Percentiles rank a stretch among this genome's conserved stretches.
These are phyloP conservation scores for Netelia virgata DNA, from an alignment of 2,888 invertebrate genomes.

Conservation along the genomic window DNA sequence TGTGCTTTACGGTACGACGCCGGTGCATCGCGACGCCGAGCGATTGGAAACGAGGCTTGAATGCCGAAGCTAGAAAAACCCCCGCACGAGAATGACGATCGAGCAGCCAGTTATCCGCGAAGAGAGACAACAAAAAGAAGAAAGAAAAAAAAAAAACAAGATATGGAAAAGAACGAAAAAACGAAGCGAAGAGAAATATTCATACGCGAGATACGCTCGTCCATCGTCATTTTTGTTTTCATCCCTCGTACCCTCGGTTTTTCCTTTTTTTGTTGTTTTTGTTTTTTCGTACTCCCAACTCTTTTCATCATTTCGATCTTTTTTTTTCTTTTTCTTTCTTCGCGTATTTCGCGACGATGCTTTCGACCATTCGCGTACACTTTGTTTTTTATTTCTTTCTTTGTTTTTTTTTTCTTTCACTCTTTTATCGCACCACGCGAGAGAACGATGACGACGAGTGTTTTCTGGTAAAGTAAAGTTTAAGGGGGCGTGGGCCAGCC, in stretches of 20 bases:
- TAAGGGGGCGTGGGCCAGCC: background rate
- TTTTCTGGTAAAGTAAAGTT: slow-evolving; percentile 25
- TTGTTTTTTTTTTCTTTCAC: slow-evolving; percentile 37
- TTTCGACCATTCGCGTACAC: slow-evolving; percentile 4
- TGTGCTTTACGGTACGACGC: slow-evolving; percentile 77
- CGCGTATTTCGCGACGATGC: slow-evolving; percentile 13
- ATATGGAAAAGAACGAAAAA: slow-evolving; percentile 18
- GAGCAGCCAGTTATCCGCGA: slow-evolving; percentile 73
- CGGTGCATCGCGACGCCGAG: slow-evolving; percentile 68
- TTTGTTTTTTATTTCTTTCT: too few species aligned
- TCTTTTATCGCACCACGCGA: slow-evolving; percentile 28
- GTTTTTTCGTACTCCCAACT: slow-evolving; percentile 29
- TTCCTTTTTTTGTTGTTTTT: too few species aligned
- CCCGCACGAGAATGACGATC: slow-evolving; percentile 67
- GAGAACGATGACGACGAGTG: slow-evolving; percentile 46
- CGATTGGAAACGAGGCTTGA: slow-evolving; percentile 71
- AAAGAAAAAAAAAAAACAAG: too few species aligned
- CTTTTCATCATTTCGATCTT: slow-evolving; percentile 48
- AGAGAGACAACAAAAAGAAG: slow-evolving; percentile 40
- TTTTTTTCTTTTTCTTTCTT: slow-evolving; percentile 24
- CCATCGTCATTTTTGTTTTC: slow-evolving; percentile 59
- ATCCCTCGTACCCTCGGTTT: slow-evolving; percentile 17
- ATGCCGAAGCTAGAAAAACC: slow-evolving; percentile 67
- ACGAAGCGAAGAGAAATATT: slow-evolving; percentile 45
- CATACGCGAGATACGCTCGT: slow-evolving; percentile 59